These are phyloP conservation scores for Epirrhoe alternata DNA, from an alignment of 2,888 invertebrate genomes.

Conservation along the genomic window DNA sequence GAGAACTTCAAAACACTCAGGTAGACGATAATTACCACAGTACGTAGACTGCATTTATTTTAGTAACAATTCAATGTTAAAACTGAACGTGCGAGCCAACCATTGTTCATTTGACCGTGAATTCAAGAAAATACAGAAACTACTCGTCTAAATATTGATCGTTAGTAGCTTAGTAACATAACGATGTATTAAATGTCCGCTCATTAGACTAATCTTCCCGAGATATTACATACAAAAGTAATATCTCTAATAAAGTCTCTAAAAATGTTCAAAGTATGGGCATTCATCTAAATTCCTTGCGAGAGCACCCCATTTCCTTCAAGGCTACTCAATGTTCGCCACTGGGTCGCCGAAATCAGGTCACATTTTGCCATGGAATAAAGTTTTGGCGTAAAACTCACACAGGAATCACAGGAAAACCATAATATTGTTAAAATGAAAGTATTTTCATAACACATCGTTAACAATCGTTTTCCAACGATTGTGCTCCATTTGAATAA, in stretches of 20 bases:
- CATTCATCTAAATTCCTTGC: not conserved
- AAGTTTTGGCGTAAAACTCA: not conserved
- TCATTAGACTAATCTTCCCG: too few species aligned
- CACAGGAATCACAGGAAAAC: constrained; percentile 2
- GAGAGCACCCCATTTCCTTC: constrained; percentile 16
- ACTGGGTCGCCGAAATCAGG: constrained; percentile 33
- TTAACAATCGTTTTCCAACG: constrained; percentile 20
- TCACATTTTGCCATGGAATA: constrained; percentile 20
- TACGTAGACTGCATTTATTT: constrained; percentile 35
- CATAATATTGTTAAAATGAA: constrained; percentile 13
- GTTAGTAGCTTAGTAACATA: too few species aligned
- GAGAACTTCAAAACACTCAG: constrained; percentile 8
- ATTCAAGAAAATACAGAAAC: not conserved
- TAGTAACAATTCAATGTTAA: constrained; percentile 42
- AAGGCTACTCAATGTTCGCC: constrained; percentile 23
- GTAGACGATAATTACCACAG: constrained; percentile 25
- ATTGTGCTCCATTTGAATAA: constrained; percentile 15
- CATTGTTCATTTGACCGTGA: constrained; percentile 37
- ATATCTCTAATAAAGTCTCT: not conserved
- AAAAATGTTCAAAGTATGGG: too few species aligned
- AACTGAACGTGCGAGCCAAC: constrained; percentile 28
- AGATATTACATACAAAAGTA: not conserved
- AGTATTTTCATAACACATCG: constrained; percentile 21
- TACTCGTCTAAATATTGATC: too few species aligned
- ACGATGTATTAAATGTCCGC: too few species aligned